A percentile compares a stretch with the other conserved stretches of the same genome.
These are phyloP conservation scores for Hybos culiciformis DNA, from an alignment of 2,888 invertebrate genomes.

Conservation along the genomic window DNA sequence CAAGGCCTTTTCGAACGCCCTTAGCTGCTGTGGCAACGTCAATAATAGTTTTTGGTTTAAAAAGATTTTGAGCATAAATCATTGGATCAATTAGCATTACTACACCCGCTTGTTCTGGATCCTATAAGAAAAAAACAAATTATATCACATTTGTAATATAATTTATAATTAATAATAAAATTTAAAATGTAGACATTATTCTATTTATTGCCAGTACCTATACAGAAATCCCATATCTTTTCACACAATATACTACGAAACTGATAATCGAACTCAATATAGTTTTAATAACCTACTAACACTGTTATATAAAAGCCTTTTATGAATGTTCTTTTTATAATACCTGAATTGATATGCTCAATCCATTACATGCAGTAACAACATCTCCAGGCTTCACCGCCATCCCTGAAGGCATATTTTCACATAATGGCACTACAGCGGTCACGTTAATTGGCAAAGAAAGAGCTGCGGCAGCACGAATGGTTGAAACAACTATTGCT, in stretches of 20 bases:
- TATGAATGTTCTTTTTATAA: too few species aligned
- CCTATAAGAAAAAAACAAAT: constrained; percentile 22
- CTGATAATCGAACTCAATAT: too few species aligned
- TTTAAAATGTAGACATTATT: too few species aligned
- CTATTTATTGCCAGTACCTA: too few species aligned
- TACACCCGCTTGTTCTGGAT: constrained; percentile 62
- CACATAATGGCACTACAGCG: constrained; percentile 34
- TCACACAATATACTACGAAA: too few species aligned
- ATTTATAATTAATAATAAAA: too few species aligned
- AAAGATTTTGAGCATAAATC: constrained; percentile 55
- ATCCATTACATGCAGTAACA: constrained; percentile 39
- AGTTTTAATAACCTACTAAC: too few species aligned
- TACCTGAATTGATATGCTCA: constrained; percentile 34
- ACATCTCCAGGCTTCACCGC: constrained; percentile 40
- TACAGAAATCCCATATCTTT: too few species aligned
- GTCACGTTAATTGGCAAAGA: constrained; percentile 41
- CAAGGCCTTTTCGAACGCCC: constrained; percentile 41
- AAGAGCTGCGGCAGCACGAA: constrained; percentile 40
- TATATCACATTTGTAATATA: not conserved
- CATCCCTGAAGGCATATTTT: constrained; percentile 44
- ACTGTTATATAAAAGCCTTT: too few species aligned
- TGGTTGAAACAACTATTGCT: constrained; percentile 41
- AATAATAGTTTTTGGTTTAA: constrained; percentile 40
- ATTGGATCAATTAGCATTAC: constrained; percentile 68
- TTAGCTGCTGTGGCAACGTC: constrained; percentile 42